phyloP scores from a whole-genome alignment of 2,888 invertebrate genomes.

The Scelioninae gen. 1 region DNA sequence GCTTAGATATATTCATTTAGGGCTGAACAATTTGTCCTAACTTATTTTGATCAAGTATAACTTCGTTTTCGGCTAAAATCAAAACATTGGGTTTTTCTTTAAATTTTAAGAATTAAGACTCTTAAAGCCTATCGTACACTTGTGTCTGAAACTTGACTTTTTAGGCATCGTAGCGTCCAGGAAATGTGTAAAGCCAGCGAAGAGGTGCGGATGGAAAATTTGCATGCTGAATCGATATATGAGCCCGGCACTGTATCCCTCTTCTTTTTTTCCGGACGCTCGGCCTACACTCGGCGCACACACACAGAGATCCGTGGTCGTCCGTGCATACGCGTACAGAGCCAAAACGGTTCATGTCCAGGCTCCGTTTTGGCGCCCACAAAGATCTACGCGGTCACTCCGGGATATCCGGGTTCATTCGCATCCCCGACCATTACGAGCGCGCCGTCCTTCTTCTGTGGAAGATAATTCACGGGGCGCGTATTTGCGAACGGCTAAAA shows the following conservation, averaged over 20 bases:
- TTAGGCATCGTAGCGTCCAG: constrained; percentile 12
- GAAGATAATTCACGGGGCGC: constrained; percentile 61
- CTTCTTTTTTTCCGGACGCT: constrained; percentile 47
- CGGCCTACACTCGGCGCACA: constrained; percentile 31
- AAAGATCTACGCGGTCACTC: constrained; percentile 70
- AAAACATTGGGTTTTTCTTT: too few species aligned
- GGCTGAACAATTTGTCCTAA: too few species aligned
- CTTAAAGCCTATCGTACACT: neutral
- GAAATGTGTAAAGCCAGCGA: constrained; percentile 61
- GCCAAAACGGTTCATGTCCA: constrained; percentile 51
- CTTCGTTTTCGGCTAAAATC: too few species aligned
- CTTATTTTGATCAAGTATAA: too few species aligned
- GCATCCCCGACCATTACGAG: constrained; percentile 63
- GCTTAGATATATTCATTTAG: too few species aligned
- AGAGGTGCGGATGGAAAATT: constrained; percentile 68
- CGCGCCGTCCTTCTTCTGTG: constrained; percentile 50
- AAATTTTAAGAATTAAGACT: too few species aligned
- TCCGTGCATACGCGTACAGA: neutral
- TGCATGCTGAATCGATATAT: constrained; percentile 69
- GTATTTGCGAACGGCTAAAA: constrained; percentile 68
- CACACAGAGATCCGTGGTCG: neutral
- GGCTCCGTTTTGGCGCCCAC: constrained; percentile 69
- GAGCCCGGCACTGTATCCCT: constrained; percentile 45
- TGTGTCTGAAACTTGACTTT: constrained; percentile 17
- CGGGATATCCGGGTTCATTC: constrained; percentile 70